phyloP scores from a whole-genome alignment of 2,797 vertebrate genomes.

The Parotocinclus haroldoi region DNA sequence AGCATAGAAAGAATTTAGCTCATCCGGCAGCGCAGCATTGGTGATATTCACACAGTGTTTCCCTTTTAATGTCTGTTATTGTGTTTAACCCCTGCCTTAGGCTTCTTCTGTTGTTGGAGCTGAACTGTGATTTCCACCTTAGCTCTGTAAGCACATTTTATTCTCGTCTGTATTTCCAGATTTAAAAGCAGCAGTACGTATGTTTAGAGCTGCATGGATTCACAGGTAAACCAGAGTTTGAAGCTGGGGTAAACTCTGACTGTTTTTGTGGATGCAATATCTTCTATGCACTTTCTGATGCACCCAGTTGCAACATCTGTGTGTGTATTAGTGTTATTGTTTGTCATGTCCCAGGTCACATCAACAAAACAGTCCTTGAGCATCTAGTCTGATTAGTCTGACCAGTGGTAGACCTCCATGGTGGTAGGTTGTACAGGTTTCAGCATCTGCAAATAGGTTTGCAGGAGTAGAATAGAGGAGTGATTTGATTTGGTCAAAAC shows the following conservation, averaged over 20 bases:
- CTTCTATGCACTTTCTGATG: conserved; percentile 1
- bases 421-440: neutral
- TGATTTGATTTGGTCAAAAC: neutral
- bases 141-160: too few relatives aligned
- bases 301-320: neutral
- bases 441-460: neutral
- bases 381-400: neutral
- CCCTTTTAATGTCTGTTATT: too few relatives aligned
- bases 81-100: too few relatives aligned
- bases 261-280: neutral
- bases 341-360: neutral
- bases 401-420: neutral
- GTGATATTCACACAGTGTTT: too few relatives aligned
- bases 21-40: too few relatives aligned
- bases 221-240: neutral
- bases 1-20: too few relatives aligned
- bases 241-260: too few relatives aligned
- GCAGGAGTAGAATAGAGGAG: neutral
- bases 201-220: neutral
- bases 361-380: conserved; percentile 4
- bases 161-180: neutral
- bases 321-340: neutral
- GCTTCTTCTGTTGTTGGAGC: too few relatives aligned
- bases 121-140: too few relatives aligned
- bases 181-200: neutral